phyloP scores from a whole-genome alignment of 1,140 invertebrate genomes.

The Mactra quadrangularis region DNA sequence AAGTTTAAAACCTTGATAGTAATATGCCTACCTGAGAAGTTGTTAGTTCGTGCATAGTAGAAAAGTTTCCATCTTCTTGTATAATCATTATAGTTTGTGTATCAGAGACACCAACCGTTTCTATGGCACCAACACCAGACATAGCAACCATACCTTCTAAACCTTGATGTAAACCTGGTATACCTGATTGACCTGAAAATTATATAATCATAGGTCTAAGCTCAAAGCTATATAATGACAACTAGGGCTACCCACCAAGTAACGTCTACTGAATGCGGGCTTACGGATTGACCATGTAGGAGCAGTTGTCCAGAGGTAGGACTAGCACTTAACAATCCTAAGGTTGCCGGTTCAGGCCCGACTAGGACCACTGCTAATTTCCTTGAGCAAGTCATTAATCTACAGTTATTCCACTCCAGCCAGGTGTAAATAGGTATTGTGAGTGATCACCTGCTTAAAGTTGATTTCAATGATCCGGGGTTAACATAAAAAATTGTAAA shows the following conservation, averaged over 20 bases:
- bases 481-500: too few species aligned
- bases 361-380: too few species aligned
- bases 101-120: constrained; percentile 76
- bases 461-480: too few species aligned
- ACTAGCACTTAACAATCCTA: too few species aligned
- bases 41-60: constrained; percentile 8
- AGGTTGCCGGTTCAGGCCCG: too few species aligned
- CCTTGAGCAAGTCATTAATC: too few species aligned
- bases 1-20: too few species aligned
- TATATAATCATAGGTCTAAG: background rate
- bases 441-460: too few species aligned
- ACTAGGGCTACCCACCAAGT: constrained; percentile 29
- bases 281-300: too few species aligned
- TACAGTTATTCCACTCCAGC: too few species aligned
- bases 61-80: constrained; percentile 72
- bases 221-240: background rate
- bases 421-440: too few species aligned
- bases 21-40: constrained; percentile 33
- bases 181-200: constrained; percentile 19
- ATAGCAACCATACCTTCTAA: constrained; percentile 54
- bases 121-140: constrained; percentile 80
- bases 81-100: constrained; percentile 82
- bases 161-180: constrained; percentile 18
- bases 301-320: too few species aligned
- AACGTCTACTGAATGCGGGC: constrained; percentile 57